Conservation (phyloP, 2,113 vertebrate species). For the Calyptommatus sinebrachiatus region DNA sequence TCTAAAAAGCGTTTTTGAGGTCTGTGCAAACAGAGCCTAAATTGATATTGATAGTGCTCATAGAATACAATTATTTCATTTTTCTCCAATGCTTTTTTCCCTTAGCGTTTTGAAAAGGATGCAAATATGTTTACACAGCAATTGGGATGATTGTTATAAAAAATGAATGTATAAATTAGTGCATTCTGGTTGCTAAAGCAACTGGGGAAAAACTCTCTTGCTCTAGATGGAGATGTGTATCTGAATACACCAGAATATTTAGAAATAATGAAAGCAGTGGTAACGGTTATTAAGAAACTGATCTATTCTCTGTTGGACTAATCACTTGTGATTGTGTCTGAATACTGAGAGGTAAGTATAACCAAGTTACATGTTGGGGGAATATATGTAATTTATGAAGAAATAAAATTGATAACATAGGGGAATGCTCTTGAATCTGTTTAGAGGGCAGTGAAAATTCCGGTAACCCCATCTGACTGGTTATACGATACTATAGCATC, state of each 20-base stretch:
- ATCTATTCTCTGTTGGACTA: not conserved
- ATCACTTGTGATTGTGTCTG: not conserved
- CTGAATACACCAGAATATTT: not conserved
- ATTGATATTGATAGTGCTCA: too few species aligned
- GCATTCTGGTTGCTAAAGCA: too few species aligned
- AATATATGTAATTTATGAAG: not conserved
- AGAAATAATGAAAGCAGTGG: not conserved
- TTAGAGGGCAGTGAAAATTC: not conserved
- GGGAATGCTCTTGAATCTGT: too few species aligned
- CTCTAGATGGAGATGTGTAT: not conserved
- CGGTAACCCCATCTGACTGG: not conserved
- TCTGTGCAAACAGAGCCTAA: too few species aligned
- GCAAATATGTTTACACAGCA: not conserved
- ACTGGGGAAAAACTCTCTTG: not conserved
- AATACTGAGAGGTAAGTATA: not conserved
- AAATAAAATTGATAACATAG: not conserved
- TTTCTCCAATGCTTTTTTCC: not conserved
- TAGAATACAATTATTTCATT: not conserved
- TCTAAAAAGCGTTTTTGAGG: too few species aligned
- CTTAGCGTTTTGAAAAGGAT: not conserved
- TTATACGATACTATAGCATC: not conserved
- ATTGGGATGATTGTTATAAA: too few species aligned
- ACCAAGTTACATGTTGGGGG: not conserved
- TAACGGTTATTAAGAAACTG: not conserved
- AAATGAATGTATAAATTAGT: not conserved